A percentile compares a stretch with the other conserved stretches of the same genome.
These are phyloP conservation scores for Diabrotica balteata DNA, from an alignment of 2,888 invertebrate genomes.

Conservation along the genomic window DNA sequence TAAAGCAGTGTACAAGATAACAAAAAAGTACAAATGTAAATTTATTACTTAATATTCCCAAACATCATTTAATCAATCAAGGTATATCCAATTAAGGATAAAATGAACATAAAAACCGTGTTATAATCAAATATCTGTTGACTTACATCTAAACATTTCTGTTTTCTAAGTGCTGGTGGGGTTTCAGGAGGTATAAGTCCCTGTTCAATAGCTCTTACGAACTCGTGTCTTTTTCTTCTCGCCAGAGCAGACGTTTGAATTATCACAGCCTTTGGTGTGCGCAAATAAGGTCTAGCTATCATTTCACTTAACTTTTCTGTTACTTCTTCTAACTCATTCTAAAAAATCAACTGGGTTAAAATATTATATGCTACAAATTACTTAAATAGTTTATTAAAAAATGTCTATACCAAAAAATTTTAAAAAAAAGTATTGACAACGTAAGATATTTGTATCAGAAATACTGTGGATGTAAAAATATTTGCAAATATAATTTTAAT, in stretches of 20 bases:
- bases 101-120: no score
- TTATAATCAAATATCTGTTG: neutral
- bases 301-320: constrained; percentile 72
- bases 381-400: neutral
- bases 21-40: no score
- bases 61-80: no score
- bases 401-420: neutral
- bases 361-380: no score
- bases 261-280: constrained; percentile 69
- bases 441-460: no score
- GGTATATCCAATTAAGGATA: no score
- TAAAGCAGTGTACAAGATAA: no score
- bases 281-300: constrained; percentile 69
- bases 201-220: constrained; percentile 68
- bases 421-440: neutral
- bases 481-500: neutral
- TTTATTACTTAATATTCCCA: no score
- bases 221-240: constrained; percentile 68
- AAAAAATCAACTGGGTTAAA: constrained; percentile 34
- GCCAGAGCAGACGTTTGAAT: constrained; percentile 68
- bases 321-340: constrained; percentile 72
- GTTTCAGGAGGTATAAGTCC: constrained; percentile 67
- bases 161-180: constrained; percentile 66
- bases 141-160: constrained; percentile 62
- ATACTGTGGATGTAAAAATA: neutral